Evolutionary conservation across 2,888 invertebrate species (phyloP).

Genomic region (Drosophila setosimentum): DNA sequence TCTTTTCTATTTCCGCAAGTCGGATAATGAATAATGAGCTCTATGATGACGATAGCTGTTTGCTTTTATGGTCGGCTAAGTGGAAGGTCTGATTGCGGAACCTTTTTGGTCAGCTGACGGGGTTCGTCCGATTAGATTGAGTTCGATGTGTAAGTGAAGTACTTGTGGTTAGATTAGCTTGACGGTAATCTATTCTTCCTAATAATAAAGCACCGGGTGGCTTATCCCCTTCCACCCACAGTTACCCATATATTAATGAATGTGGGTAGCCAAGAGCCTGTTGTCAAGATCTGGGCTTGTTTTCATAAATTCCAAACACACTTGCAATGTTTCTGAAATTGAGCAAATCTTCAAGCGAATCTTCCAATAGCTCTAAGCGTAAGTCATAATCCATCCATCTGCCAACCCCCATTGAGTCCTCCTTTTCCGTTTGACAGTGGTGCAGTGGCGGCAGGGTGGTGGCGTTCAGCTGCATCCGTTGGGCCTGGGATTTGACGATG

Average conservation of each 20-base stretch:
- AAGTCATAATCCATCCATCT: not conserved
- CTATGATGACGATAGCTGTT: slow-evolving; percentile 10
- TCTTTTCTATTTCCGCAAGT: too few species aligned
- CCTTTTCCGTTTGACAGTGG: not conserved
- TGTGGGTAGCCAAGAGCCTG: not conserved
- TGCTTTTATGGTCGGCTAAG: not conserved
- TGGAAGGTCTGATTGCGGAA: slow-evolving; percentile 8
- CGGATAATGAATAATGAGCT: not conserved
- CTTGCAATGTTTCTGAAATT: slow-evolving; percentile 13
- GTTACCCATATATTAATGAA: not conserved
- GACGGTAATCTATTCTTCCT: not conserved
- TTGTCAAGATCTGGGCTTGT: slow-evolving; percentile 9
- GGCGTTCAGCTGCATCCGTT: not conserved
- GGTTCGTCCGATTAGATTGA: slow-evolving; percentile 32
- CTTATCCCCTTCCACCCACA: too few species aligned
- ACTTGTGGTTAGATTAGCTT: slow-evolving; percentile 28
- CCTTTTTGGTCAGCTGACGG: slow-evolving; percentile 42
- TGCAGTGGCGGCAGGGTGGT: not conserved
- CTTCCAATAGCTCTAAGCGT: slow-evolving; percentile 5
- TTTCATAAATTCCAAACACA: not conserved
- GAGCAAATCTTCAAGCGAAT: not conserved
- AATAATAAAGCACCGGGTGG: too few species aligned
- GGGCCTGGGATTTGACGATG: not conserved
- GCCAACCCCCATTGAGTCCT: not conserved
- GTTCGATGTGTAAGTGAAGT: slow-evolving; percentile 8